Conservation (phyloP, 2,888 invertebrate species). For the Perdita meconis region DNA sequence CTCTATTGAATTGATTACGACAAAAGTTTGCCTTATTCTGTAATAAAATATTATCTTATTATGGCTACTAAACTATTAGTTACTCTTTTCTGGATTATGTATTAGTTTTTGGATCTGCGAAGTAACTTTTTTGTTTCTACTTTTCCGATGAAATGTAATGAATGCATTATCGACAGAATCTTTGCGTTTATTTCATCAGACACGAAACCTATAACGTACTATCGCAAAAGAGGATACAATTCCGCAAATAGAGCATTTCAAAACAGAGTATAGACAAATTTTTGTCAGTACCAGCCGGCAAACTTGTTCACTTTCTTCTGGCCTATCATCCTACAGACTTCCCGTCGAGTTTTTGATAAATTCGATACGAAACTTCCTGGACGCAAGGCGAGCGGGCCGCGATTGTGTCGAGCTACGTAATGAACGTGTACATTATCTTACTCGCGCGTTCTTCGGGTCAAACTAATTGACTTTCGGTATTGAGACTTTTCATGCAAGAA, state of each 20-base stretch:
- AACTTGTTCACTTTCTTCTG: slow-evolving; percentile 58
- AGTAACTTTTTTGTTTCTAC: too few species aligned
- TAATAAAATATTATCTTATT: too few species aligned
- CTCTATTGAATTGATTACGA: too few species aligned
- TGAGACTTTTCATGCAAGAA: slow-evolving; percentile 26
- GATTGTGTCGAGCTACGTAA: slow-evolving; percentile 58
- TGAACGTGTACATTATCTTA: slow-evolving; percentile 68
- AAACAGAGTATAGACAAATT: slow-evolving; percentile 12
- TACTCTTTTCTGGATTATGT: too few species aligned
- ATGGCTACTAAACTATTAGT: too few species aligned
- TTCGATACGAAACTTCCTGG: slow-evolving; percentile 79
- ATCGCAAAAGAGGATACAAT: neutral
- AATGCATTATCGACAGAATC: too few species aligned
- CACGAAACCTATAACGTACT: neutral
- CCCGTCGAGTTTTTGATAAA: slow-evolving; percentile 81
- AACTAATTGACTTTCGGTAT: slow-evolving; percentile 46
- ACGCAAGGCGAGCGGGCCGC: slow-evolving; percentile 41
- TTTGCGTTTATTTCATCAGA: too few species aligned
- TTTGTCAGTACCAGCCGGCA: slow-evolving; percentile 6
- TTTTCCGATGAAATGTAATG: too few species aligned
- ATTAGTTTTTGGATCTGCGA: too few species aligned
- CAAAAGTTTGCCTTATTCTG: too few species aligned
- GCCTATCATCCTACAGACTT: slow-evolving; percentile 74
- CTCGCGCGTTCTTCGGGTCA: slow-evolving; percentile 33
- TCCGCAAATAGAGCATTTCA: neutral